Evolutionary conservation across 2,797 vertebrate genomes (phyloP).

Genomic region (Anguilla megastoma): DNA sequence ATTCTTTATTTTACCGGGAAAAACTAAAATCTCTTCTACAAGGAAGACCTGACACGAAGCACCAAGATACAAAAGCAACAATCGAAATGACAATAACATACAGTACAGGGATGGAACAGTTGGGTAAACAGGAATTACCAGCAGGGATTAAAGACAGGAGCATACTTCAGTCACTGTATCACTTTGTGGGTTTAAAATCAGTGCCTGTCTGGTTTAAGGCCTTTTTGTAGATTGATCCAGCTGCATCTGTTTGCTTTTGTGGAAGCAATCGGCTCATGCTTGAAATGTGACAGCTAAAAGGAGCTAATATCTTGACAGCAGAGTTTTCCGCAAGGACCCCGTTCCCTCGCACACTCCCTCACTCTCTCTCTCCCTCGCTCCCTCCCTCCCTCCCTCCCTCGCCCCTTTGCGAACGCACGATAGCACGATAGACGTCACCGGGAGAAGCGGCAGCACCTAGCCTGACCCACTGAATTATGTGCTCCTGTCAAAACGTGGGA

Average conservation of each 20-base stretch:
- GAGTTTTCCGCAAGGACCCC: background rate
- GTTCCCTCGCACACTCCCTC: background rate
- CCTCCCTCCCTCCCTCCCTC: background rate
- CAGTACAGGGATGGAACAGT: background rate
- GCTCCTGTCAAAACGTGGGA: conserved; percentile 69
- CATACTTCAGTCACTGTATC: background rate
- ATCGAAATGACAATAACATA: background rate
- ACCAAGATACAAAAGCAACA: background rate
- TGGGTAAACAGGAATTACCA: background rate
- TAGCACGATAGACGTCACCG: conserved; percentile 65
- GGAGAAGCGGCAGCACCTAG: conserved; percentile 71
- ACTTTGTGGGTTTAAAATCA: background rate
- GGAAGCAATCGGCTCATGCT: background rate
- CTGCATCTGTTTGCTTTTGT: background rate
- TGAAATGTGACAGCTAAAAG: background rate
- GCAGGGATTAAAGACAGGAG: background rate
- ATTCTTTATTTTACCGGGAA: background rate
- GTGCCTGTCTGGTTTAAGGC: background rate
- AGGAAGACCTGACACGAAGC: background rate
- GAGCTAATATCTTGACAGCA: background rate
- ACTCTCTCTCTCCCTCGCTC: background rate
- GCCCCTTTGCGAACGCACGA: conserved; percentile 37
- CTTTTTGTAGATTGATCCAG: background rate
- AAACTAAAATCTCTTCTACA: background rate
- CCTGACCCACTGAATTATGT: conserved; percentile 73